Conservation (phyloP, 2,888 invertebrate genomes). For the Habrosyne pyritoides region DNA sequence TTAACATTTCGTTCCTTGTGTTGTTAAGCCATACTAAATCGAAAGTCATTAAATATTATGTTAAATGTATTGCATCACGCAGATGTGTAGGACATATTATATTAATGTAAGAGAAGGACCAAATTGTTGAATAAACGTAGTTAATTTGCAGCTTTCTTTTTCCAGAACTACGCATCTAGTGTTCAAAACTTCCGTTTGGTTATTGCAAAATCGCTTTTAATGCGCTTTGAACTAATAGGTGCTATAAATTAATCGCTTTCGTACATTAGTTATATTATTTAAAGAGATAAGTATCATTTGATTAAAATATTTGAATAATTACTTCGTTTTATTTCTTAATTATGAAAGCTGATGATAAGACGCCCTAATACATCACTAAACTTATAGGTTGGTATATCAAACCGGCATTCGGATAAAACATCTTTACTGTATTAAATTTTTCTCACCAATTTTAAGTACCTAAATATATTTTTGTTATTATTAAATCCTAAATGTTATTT, state of each 20-base stretch:
- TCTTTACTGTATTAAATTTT: no score
- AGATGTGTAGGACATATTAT: not conserved
- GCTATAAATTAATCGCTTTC: slow-evolving; percentile 7
- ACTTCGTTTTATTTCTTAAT: not conserved
- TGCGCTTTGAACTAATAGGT: slow-evolving; percentile 6
- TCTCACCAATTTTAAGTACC: no score
- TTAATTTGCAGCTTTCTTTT: not conserved
- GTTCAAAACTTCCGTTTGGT: not conserved
- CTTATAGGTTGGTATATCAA: no score
- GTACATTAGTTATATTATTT: slow-evolving; percentile 9
- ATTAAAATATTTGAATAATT: slow-evolving; percentile 24
- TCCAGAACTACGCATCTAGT: not conserved
- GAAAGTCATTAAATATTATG: slow-evolving; percentile 9
- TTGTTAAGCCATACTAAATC: slow-evolving; percentile 13
- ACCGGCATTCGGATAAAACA: no score
- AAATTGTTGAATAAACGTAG: slow-evolving; percentile 7
- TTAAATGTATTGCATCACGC: not conserved
- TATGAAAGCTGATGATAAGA: not conserved
- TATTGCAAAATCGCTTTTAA: not conserved
- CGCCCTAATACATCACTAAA: no score
- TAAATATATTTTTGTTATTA: no score
- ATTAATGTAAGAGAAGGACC: slow-evolving; percentile 8
- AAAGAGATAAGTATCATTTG: not conserved
- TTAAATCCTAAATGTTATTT: no score
- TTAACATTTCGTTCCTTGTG: slow-evolving; percentile 25